phyloP scores from a whole-genome alignment of 2,888 invertebrate species.

The Anorthoa munda region DNA sequence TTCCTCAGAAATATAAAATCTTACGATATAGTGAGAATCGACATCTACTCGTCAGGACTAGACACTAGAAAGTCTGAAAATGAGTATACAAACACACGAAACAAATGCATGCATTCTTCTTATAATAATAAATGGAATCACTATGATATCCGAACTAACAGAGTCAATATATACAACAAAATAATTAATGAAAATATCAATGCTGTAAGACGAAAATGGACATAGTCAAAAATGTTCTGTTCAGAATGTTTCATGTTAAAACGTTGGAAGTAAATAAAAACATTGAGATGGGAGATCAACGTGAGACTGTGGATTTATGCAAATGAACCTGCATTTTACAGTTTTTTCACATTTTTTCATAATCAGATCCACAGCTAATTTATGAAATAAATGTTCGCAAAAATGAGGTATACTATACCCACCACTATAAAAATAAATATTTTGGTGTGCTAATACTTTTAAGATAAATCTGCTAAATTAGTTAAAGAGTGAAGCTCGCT shows the following conservation, averaged over 20 bases:
- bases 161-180: conserved; percentile 87
- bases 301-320: conserved; percentile 64
- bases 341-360: conserved; percentile 72
- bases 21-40: conserved; percentile 88
- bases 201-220: conserved; percentile 57
- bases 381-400: conserved; percentile 70
- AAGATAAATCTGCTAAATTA: conserved; percentile 79
- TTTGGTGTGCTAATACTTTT: conserved; percentile 90
- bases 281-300: conserved; percentile 72
- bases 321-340: conserved; percentile 45
- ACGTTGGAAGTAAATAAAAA: conserved; percentile 58
- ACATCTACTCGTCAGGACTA: conserved; percentile 88
- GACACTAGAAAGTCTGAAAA: conserved; percentile 88
- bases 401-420: conserved; percentile 75
- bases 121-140: conserved; percentile 90
- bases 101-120: conserved; percentile 90
- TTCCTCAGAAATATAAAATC: conserved; percentile 82
- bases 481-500: conserved; percentile 67
- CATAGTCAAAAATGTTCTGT: conserved; percentile 56
- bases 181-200: conserved; percentile 62
- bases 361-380: conserved; percentile 74
- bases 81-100: conserved; percentile 89
- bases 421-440: conserved; percentile 84
- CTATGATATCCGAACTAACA: conserved; percentile 84
- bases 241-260: conserved; percentile 55